Base-by-base conservation (phyloP, 2,113 vertebrate species). In the Sorex araneus region DNA sequence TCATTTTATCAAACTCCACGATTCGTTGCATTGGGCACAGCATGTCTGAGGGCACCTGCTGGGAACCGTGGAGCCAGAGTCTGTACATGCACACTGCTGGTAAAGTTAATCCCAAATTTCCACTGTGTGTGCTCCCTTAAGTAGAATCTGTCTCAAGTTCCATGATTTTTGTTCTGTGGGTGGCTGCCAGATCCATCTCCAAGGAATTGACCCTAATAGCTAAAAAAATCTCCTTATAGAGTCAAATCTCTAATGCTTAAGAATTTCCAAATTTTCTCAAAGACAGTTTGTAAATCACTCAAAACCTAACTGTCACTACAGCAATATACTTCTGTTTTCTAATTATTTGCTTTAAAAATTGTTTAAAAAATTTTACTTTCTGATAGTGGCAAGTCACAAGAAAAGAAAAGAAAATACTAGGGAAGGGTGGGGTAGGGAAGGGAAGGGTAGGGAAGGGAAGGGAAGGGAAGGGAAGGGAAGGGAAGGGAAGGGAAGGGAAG, bases 31-130 rank as follows among this genome's bases (percentile, higher is more conserved):
- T 92, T 96, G 96, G 94, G 91, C 84, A 64, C 76, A 91, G 60
- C 28, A 36, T 94, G 96, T 97, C 97, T 97, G 94, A 74, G 19
- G 85, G 88, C 96, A 96, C 94, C 97, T 97, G 96, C 95, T 97
- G 89, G 94, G 97, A 97, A 94, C 94, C 96, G 89, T 67, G 92
- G 84, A 90, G 93, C 71, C 73, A 50, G 5, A 94, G 70, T 40
- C 78, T 57, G 3, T 1, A 1, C 57, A 71, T 93, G 97, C 83
- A 40, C 71, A 32, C 85, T 88, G 91, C 92, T 78, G 92, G n/a
- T 87, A 66, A 3, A 34, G 57, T 63, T 94, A 96, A 97, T 95
- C 66, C 84, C 0, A 0, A 87, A 1, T 92, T 96, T 95, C 93
- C 0, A 9, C 36, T 87, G 27, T 36, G 83, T 88, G 16, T 2